phyloP scores from a whole-genome alignment of 2,113 vertebrate species.

The Rhabdornis inornatus region DNA sequence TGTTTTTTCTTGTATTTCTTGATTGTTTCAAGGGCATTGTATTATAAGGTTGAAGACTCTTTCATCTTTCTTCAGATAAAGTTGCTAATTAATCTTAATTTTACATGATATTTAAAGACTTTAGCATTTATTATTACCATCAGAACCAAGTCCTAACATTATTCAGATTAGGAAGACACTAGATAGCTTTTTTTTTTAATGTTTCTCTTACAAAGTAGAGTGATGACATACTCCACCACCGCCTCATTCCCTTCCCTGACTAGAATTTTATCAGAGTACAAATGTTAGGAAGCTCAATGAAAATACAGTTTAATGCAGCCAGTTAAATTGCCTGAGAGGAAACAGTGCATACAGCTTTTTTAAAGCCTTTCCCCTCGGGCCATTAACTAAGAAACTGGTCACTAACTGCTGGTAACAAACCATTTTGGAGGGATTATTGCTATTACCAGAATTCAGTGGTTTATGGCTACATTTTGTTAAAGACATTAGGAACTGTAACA shows the following conservation, averaged over 20 bases:
- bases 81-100: conserved; percentile 1
- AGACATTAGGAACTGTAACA: conserved; percentile 40
- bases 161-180: neutral
- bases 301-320: conserved; percentile 76
- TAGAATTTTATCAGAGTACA: conserved; percentile 69
- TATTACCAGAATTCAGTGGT: conserved; percentile 69
- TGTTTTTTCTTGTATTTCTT: neutral
- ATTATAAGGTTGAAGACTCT: neutral
- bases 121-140: neutral
- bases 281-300: conserved; percentile 71
- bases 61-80: neutral
- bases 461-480: conserved; percentile 75
- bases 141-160: neutral
- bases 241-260: conserved; percentile 31
- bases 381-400: conserved; percentile 80
- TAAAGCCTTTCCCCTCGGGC: conserved; percentile 78
- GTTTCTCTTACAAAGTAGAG: conserved; percentile 5
- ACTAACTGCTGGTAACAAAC: conserved; percentile 77
- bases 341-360: conserved; percentile 70
- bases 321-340: conserved; percentile 78
- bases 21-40: neutral
- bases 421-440: conserved; percentile 72
- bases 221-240: conserved; percentile 10
- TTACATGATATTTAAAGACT: neutral
- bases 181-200: neutral